Evolutionary conservation across 2,888 invertebrate species (phyloP), one percentile per base, ranked within the genome.

Genomic region (Crematogaster levior): DNA sequence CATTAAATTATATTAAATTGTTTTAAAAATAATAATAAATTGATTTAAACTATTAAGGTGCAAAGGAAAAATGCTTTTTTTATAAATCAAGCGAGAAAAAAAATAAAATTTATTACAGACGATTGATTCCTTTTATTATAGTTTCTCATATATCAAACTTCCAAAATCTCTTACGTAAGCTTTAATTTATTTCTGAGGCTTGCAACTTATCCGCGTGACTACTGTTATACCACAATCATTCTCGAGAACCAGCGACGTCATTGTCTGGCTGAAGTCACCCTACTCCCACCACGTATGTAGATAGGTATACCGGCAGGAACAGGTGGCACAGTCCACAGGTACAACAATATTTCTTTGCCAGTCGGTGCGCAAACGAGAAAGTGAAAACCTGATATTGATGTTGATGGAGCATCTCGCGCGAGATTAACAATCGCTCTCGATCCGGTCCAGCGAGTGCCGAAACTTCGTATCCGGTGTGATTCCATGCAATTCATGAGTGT

Each of bases 331-430:
- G 77, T 86, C 86, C 86, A 89, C 89, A 84, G 84, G 81, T 80
- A 86, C 77, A 77, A 72, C 84, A 85, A 89, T 88, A 89, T 73
- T 37, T 51, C 63, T 27, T 77, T 74, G 89, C 46, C 86, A 89
- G 89, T 89, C 89, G 88, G 83, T 81, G 79, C 82, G 86, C 88
- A 86, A 86, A 82, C 89, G 89, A 86, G 89, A 89, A 89, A 89
- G 89, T 88, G 89, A 89, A 83, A 84, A 89, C 85, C 85, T 88
- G 84, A 77, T 40, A 58, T 37, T 48, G 63, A 79, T 75, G 18
- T 53, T 21, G 73, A 63, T 56, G 46, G 24, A 74, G 30, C 40
- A 43, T 61, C 74, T 24, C 60, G 37, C 37, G 34, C 7, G 34
- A 61, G 65, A 63, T 56, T 48, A 70, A 60, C 51, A 61, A 75